Evolutionary conservation across 2,888 invertebrate genomes (phyloP), one percentile per base, ranked within the genome.

Genomic region (Lepidochrysops patricia): DNA sequence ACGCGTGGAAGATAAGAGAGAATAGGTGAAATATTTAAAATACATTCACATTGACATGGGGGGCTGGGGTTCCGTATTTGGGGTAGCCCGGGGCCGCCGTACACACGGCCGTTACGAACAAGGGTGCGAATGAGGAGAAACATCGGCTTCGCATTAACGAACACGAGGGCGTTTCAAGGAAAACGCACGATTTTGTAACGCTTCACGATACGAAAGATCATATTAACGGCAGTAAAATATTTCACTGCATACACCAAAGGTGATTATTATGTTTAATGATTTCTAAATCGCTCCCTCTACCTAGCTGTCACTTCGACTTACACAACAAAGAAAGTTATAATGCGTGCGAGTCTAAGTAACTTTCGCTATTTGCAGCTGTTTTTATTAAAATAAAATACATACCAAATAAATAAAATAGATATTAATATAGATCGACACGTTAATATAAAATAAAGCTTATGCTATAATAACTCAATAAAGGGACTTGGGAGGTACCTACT

Each of bases 311-410:
- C 79, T 79, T 84, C 74, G 80, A 77, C 85, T 89, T 88, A 88
- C 83, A 88, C 89, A 89, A 89, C 86, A 81, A 87, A 83, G 88
- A 88, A 89, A 89, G 87, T 85, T 85, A 82, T 65, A 78, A 80
- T 79, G 83, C 79, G 83, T 79, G 80, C 80, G 80, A 77, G 74
- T 79, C 77, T 74, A 75, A 77, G 76, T 78, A 77, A 89, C 89
- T 88, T 89, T 89, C 87, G 84, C 88, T 80, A 74, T 82, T 83
- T 84, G 84, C 82, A 77, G 73, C 76, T 64, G 57, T 60, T 62
- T 63, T 62, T 64, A 57, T 61, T 61, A 63, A 60, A 48, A 58
- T 50, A 48, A 57, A 57, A 15, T 19, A 54, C 7, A 50, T 23
- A 23, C 25, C 25, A 62, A 4, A 57, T 23, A 35, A 27, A 56